Conservation (phyloP, 2,113 vertebrate genomes). For the Heloderma charlesbogerti region DNA sequence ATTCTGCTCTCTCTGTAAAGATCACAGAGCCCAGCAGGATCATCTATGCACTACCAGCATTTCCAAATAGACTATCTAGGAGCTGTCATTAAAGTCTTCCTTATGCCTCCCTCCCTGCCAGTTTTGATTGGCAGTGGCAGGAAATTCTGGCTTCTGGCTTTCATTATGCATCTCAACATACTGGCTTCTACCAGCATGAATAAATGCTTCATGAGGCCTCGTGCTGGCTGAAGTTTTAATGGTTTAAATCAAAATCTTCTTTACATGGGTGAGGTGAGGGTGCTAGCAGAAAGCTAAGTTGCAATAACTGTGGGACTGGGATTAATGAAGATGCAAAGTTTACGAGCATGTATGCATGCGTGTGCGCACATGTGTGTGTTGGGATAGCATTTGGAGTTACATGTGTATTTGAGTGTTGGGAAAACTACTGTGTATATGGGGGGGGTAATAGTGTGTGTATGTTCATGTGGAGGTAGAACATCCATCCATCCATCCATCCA, state of each 20-base stretch:
- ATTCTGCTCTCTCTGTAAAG: background rate
- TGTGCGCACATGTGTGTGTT: background rate
- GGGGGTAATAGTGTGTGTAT: background rate
- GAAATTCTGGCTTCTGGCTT: background rate
- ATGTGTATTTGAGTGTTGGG: background rate
- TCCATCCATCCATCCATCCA: too few species aligned
- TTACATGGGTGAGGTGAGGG: background rate
- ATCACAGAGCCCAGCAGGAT: background rate
- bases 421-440: background rate
- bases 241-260: background rate
- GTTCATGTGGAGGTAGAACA: background rate
- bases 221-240: background rate
- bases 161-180: background rate
- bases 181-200: background rate
- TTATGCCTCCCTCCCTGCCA: background rate
- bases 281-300: background rate
- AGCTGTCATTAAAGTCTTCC: background rate
- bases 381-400: background rate
- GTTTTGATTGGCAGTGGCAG: background rate
- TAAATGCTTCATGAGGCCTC: background rate
- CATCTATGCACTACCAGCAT: background rate
- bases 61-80: background rate
- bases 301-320: background rate
- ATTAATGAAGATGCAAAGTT: background rate
- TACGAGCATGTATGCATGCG: background rate